Percentiles rank a stretch among this genome's conserved stretches.
These are phyloP conservation scores for Tenualosa ilisha DNA, from an alignment of 2,797 vertebrate genomes.

Conservation along the genomic window DNA sequence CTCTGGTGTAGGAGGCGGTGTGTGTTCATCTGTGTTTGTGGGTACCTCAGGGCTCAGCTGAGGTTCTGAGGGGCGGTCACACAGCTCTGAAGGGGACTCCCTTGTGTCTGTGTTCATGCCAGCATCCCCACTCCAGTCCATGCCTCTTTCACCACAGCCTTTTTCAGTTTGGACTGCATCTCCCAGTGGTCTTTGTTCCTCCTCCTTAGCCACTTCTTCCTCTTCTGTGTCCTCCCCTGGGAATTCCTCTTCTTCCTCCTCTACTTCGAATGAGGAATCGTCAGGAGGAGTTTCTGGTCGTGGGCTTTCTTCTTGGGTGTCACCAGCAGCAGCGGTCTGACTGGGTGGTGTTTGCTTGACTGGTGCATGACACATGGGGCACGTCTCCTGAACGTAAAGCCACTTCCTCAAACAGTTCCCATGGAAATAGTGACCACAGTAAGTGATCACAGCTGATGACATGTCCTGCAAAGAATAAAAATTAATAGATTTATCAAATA, in stretches of 20 bases:
- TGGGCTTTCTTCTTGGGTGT: constrained; percentile 29
- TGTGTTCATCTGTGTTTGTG: background rate
- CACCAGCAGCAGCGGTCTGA: constrained; percentile 40
- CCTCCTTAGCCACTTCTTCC: background rate
- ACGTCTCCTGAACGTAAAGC: constrained; percentile 86
- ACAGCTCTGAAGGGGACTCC: background rate
- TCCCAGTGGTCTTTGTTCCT: background rate
- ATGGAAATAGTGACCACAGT: constrained; percentile 84
- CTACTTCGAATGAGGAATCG: background rate
- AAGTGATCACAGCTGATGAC: constrained; percentile 79
- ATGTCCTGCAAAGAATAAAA: constrained; percentile 72
- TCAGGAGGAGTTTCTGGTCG: constrained; percentile 39
- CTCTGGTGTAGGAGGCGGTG: background rate
- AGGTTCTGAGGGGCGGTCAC: constrained; percentile 71
- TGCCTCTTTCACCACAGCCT: background rate
- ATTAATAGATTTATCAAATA: background rate
- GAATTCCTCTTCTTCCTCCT: background rate
- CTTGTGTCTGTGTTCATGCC: background rate
- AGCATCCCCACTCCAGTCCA: background rate
- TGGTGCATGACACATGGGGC: constrained; percentile 83
- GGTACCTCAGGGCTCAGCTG: constrained; percentile 55
- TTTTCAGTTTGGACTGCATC: constrained; percentile 22
- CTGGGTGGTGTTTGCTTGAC: constrained; percentile 57
- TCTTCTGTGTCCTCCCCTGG: constrained; percentile 8
- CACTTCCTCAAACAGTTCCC: constrained; percentile 82